A percentile compares a stretch with the other conserved stretches of the same genome.
Conservation (phyloP, 2,888 invertebrate genomes). For the Rhimphoctona megacephalus region DNA sequence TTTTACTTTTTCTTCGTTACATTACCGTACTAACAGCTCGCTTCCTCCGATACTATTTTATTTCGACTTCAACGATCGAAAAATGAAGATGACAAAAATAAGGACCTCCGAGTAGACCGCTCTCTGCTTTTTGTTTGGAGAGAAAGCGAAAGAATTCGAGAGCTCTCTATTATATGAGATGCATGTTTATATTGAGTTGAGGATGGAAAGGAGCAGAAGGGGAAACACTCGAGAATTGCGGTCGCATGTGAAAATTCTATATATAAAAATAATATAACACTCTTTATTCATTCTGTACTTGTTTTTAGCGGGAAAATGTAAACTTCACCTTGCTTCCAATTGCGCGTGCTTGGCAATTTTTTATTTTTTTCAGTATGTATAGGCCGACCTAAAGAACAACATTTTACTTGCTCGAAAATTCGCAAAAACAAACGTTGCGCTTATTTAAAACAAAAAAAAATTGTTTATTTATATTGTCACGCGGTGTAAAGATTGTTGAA, state of each 20-base stretch:
- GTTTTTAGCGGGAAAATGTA: conserved; percentile 20
- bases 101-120: neutral
- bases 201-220: neutral
- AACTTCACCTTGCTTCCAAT: neutral
- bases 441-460: neutral
- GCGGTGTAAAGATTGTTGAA: neutral
- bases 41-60: neutral
- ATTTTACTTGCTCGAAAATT: neutral
- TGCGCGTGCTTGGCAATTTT: neutral
- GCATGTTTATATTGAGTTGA: conserved; percentile 24
- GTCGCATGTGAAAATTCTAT: conserved; percentile 33
- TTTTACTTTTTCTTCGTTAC: neutral
- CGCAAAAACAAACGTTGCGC: neutral
- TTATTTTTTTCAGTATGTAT: neutral
- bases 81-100: neutral
- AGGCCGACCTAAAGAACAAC: neutral
- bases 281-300: conserved; percentile 17
- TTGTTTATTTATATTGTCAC: neutral
- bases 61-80: neutral
- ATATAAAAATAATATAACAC: conserved; percentile 20
- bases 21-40: neutral
- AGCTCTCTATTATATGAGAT: conserved; percentile 15
- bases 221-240: conserved; percentile 30
- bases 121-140: conserved; percentile 28
- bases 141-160: conserved; percentile 41